Percentiles rank a stretch among this genome's conserved stretches.
Evolutionary conservation across 2,888 invertebrate species (phyloP).

Genomic region (Pediacus dermestoides): DNA sequence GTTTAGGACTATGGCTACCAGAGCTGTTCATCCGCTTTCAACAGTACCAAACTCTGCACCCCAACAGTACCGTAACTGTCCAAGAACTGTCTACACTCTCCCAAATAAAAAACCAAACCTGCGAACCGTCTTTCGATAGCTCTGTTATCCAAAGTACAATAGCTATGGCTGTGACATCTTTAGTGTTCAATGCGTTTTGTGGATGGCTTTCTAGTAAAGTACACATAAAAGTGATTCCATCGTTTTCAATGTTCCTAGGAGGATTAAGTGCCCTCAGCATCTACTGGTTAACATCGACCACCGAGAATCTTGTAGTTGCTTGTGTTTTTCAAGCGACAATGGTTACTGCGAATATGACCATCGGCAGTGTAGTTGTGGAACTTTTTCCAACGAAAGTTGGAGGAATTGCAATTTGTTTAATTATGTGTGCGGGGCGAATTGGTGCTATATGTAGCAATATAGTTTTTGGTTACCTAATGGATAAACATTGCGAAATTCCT

Average conservation of each 20-base stretch:
- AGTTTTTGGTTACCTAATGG: constrained; percentile 61
- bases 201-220: constrained; percentile 55
- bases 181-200: constrained; percentile 61
- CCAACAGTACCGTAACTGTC: constrained; percentile 52
- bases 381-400: constrained; percentile 50
- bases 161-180: constrained; percentile 63
- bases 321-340: constrained; percentile 53
- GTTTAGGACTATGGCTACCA: constrained; percentile 72
- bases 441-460: constrained; percentile 65
- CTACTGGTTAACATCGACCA: constrained; percentile 56
- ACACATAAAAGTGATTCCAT: constrained; percentile 39
- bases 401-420: constrained; percentile 63
- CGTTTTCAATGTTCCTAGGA: constrained; percentile 50
- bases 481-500: constrained; percentile 61
- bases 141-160: constrained; percentile 64
- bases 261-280: constrained; percentile 58
- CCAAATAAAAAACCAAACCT: constrained; percentile 36
- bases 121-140: constrained; percentile 57
- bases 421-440: constrained; percentile 61
- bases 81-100: constrained; percentile 45
- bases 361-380: constrained; percentile 44
- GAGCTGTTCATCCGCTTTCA: constrained; percentile 65
- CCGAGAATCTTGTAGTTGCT: constrained; percentile 57
- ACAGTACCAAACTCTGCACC: constrained; percentile 45
- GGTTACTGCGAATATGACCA: constrained; percentile 51